These are phyloP conservation scores for Oryzias javanicus DNA, from an alignment of 2,113 vertebrate genomes.

Conservation along the genomic window DNA sequence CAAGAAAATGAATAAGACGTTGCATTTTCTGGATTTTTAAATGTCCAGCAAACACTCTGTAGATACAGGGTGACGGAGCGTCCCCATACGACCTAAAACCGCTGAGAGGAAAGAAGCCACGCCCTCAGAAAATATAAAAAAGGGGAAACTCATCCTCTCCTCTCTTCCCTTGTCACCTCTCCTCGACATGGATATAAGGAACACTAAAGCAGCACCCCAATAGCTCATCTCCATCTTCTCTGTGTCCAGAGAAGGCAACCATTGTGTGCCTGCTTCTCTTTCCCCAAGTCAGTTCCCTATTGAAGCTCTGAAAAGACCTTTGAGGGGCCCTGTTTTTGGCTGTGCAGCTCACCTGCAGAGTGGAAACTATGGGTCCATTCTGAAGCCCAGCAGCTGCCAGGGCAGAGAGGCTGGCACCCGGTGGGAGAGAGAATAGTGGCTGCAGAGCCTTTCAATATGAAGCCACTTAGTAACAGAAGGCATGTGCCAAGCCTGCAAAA, in stretches of 20 bases:
- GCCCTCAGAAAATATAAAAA: conserved; percentile 65
- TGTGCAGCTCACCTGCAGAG: conserved; percentile 85
- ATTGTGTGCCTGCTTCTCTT: conserved; percentile 80
- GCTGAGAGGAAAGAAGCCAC: conserved; percentile 52
- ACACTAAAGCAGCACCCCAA: conserved; percentile 68
- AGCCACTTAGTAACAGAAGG: conserved; percentile 88
- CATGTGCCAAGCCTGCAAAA: conserved; percentile 84
- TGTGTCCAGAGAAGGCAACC: conserved; percentile 77
- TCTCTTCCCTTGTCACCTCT: conserved; percentile 63
- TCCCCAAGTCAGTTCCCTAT: conserved; percentile 81
- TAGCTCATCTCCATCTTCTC: conserved; percentile 80
- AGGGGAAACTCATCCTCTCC: conserved; percentile 53
- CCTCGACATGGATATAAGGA: conserved; percentile 68
- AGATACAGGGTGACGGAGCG: conserved; percentile 71
- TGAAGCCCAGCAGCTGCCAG: conserved; percentile 84
- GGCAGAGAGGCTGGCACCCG: conserved; percentile 84
- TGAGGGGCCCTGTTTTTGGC: conserved; percentile 82
- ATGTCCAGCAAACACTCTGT: conserved; percentile 72
- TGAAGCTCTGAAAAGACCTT: conserved; percentile 83
- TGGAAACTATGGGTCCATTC: conserved; percentile 79
- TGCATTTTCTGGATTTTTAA: conserved; percentile 74
- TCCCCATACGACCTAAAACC: conserved; percentile 57
- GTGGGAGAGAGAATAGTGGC: conserved; percentile 80
- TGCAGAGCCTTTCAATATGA: conserved; percentile 80
- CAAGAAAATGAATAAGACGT: conserved; percentile 67